A percentile compares a stretch with the other conserved stretches of the same genome.
Conservation (phyloP, 2,888 invertebrate species). For the Platynereis dumerilii region DNA sequence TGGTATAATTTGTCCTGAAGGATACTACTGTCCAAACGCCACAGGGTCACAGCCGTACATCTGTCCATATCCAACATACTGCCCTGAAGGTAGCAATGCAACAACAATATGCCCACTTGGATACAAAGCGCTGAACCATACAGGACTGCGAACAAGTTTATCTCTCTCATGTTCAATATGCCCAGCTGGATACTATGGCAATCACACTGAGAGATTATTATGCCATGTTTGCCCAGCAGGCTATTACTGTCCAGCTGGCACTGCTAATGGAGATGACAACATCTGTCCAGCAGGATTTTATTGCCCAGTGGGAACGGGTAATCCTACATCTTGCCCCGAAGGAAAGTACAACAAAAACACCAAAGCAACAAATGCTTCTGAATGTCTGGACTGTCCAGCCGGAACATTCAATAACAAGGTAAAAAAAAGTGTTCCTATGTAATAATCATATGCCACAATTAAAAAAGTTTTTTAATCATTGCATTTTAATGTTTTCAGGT, state of each 20-base stretch:
- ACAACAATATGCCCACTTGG: conserved; percentile 53
- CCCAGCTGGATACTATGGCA: conserved; percentile 56
- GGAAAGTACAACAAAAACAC: conserved; percentile 47
- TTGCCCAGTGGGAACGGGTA: conserved; percentile 44
- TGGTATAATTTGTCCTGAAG: conserved; percentile 48
- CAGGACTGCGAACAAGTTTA: conserved; percentile 44
- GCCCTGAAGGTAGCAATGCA: conserved; percentile 54
- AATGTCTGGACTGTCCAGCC: conserved; percentile 48
- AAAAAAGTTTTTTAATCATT: background rate
- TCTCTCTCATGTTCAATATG: conserved; percentile 51
- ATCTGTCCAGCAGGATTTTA: conserved; percentile 35
- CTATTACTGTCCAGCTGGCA: conserved; percentile 58
- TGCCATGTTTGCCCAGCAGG: conserved; percentile 57
- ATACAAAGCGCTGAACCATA: conserved; percentile 46
- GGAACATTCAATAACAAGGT: conserved; percentile 45
- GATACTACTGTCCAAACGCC: conserved; percentile 56
- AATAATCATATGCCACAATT: conserved; percentile 1
- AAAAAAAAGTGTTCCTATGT: no score
- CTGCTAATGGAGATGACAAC: conserved; percentile 35
- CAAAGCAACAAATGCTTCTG: conserved; percentile 37
- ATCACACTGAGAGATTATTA: conserved; percentile 45
- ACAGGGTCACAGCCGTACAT: conserved; percentile 46
- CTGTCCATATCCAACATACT: conserved; percentile 54
- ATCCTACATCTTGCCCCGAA: conserved; percentile 44
- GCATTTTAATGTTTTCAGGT: background rate